phyloP scores from a whole-genome alignment of 1,140 invertebrate species.

The Heliconius hewitsoni region DNA sequence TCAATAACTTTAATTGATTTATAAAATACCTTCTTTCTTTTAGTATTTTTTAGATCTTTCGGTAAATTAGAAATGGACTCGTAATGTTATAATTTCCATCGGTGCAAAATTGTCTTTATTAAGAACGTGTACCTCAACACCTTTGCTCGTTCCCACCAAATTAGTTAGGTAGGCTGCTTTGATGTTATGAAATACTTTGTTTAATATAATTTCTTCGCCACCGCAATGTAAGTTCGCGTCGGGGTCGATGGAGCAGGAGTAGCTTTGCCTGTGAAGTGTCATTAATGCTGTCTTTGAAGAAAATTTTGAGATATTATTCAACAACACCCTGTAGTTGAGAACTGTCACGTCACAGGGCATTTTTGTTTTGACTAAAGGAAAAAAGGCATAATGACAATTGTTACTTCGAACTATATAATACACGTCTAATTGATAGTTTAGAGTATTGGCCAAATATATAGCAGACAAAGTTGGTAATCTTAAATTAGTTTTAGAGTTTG shows the following conservation, averaged over 20 bases:
- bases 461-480: constrained; percentile 84
- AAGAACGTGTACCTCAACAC: constrained; percentile 41
- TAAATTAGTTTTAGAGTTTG: constrained; percentile 46
- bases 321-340: constrained; percentile 57
- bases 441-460: constrained; percentile 85
- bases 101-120: constrained; percentile 55
- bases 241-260: constrained; percentile 53
- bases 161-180: constrained; percentile 59
- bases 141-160: constrained; percentile 62
- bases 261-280: constrained; percentile 57
- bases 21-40: too few relatives aligned
- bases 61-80: constrained; percentile 52
- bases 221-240: constrained; percentile 48
- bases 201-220: constrained; percentile 49
- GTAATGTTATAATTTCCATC: constrained; percentile 63
- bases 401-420: constrained; percentile 85
- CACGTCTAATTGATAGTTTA: constrained; percentile 88
- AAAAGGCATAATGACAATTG: constrained; percentile 56
- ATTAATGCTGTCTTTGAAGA: constrained; percentile 53
- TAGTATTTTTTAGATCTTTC: neutral
- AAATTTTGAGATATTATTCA: constrained; percentile 42
- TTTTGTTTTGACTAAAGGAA: constrained; percentile 60
- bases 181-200: constrained; percentile 54
- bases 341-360: constrained; percentile 66
- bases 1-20: too few relatives aligned